Evolutionary conservation across 2,113 vertebrate species (phyloP).

Genomic region (Aythya baeri): DNA sequence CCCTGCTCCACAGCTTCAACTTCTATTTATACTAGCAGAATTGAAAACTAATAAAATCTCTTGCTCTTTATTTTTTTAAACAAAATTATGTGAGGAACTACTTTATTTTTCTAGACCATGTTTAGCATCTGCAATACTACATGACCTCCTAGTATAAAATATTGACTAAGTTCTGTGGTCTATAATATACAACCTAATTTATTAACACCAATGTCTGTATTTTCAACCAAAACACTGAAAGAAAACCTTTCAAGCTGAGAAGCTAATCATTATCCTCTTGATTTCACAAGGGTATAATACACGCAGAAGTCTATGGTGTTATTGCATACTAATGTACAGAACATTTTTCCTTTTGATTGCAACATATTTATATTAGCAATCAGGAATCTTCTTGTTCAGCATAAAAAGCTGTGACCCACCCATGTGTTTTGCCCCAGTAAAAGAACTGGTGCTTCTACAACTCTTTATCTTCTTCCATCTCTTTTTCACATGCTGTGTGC

Average conservation of each 20-base stretch:
- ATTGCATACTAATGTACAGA: neutral
- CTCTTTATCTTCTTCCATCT: neutral
- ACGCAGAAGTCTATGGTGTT: neutral
- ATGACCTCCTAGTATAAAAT: neutral
- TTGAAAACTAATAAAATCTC: neutral
- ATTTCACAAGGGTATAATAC: conserved; percentile 26
- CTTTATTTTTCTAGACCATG: neutral
- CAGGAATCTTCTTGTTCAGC: neutral
- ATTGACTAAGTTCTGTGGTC: neutral
- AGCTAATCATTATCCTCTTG: conserved; percentile 21
- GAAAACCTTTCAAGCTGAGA: neutral
- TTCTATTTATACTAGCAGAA: neutral
- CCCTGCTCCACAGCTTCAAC: neutral
- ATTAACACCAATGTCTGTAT: neutral
- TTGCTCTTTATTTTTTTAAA: neutral
- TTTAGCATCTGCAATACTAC: neutral
- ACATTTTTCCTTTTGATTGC: conserved; percentile 1
- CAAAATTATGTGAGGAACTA: neutral
- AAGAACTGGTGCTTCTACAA: neutral
- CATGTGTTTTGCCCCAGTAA: neutral
- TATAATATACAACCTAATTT: neutral
- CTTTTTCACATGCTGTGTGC: neutral
- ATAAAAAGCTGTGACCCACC: neutral
- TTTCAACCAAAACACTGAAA: neutral
- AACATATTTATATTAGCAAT: neutral